Base-by-base conservation (phyloP, 2,888 invertebrate genomes). In the Sinhomidia bicolor region DNA sequence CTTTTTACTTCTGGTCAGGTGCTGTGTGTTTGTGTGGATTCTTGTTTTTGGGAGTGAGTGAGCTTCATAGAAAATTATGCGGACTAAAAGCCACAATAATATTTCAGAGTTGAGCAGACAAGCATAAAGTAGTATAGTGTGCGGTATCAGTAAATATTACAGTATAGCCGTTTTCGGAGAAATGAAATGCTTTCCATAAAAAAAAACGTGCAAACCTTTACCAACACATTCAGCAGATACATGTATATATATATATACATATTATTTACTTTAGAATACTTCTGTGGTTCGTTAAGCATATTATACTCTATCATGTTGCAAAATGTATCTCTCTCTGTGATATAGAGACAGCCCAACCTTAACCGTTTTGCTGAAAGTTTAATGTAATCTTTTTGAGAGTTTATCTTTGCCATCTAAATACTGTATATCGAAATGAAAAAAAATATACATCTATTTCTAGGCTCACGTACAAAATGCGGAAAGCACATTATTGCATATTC, bases 311-410 rank as follows among this genome's bases (percentile, higher is more conserved):
- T 3, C 36, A 5, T 36, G 36, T 36, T n/a, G n/a, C n/a, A n/a
- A n/a, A n/a, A n/a, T n/a, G n/a, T n/a, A n/a, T n/a, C n/a, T n/a
- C n/a, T n/a, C n/a, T n/a, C n/a, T n/a, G n/a, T n/a, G n/a, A n/a
- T n/a, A n/a, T n/a, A n/a, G n/a, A n/a, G n/a, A n/a, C n/a, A n/a
- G n/a, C n/a, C n/a, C n/a, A 7, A 36, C 3, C 36, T 5, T 57
- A 57, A 81, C 36, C 44, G 29, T 44, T 68, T 68, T 54, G 57
- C 4, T 74, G 74, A 83, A 83, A 83, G 60, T 51, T 83, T 83
- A 57, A 57, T 83, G 83, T 41, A 83, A 74, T 83, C 74, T 41
- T 71, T 68, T 32, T 12, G 32, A 12, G 14, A 54, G 51, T 0
- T 68, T n/a, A n/a, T n/a, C n/a, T n/a, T n/a, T n/a, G n/a, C n/a